These are phyloP conservation scores for Argyresthia goedartella DNA, from an alignment of 2,888 invertebrate genomes.

Conservation along the genomic window DNA sequence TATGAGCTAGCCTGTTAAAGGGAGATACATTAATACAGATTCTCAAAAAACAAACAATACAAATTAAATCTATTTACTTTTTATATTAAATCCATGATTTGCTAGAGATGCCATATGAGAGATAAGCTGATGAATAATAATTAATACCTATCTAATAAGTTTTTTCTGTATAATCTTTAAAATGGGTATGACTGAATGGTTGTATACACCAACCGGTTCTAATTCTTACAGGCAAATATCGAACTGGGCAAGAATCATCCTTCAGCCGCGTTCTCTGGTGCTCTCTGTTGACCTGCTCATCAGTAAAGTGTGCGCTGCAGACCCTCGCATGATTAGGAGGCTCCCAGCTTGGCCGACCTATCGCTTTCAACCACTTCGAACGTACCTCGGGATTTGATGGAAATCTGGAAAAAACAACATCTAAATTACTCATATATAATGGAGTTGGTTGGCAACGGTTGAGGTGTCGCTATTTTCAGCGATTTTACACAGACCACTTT, in stretches of 20 bases:
- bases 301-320: slow-evolving; percentile 24
- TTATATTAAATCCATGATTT: not conserved
- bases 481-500: not conserved
- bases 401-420: not conserved
- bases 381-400: slow-evolving; percentile 12
- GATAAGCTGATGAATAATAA: not conserved
- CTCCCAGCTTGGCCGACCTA: slow-evolving; percentile 25
- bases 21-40: slow-evolving; percentile 16
- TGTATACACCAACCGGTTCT: too few species aligned
- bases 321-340: slow-evolving; percentile 21
- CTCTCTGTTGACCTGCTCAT: slow-evolving; percentile 21
- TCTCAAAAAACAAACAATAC: not conserved
- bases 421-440: not conserved
- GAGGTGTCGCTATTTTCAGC: too few species aligned
- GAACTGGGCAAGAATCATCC: slow-evolving; percentile 21
- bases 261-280: slow-evolving; percentile 18
- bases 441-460: not conserved
- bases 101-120: not conserved
- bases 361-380: slow-evolving; percentile 25
- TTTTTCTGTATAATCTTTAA: not conserved
- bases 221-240: slow-evolving; percentile 20
- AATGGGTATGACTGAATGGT: not conserved
- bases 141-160: not conserved
- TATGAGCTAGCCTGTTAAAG: not conserved
- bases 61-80: too few species aligned